A percentile compares a stretch with the other conserved stretches of the same genome.
Evolutionary conservation across 2,888 invertebrate genomes (phyloP).

Genomic region (Synergus japonicus): DNA sequence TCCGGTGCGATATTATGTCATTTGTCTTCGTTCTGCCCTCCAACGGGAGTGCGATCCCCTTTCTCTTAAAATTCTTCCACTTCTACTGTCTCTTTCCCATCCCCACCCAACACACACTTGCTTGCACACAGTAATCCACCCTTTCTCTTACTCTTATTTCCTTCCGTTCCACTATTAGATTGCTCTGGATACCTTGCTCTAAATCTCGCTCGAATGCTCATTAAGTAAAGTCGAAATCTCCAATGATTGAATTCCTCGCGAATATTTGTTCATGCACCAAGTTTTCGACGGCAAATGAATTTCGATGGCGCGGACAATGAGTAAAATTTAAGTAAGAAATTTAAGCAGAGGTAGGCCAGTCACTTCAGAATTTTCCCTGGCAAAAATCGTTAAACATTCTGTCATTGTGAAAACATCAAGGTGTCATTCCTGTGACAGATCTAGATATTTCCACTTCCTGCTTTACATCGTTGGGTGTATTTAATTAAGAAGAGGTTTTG

Average conservation of each 20-base stretch:
- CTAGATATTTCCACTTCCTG: too few species aligned
- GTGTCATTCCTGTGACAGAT: too few species aligned
- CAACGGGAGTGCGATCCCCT: background rate
- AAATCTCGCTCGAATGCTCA: constrained; percentile 21
- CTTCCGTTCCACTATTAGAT: constrained; percentile 50
- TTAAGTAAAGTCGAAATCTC: constrained; percentile 22
- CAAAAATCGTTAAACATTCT: background rate
- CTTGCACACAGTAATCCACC: constrained; percentile 9
- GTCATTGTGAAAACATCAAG: too few species aligned
- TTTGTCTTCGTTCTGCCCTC: constrained; percentile 71
- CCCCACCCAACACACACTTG: constrained; percentile 41
- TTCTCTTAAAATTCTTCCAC: constrained; percentile 37
- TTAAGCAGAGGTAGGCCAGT: too few species aligned
- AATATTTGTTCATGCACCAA: constrained; percentile 29
- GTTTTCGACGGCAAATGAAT: constrained; percentile 28
- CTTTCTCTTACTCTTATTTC: constrained; percentile 52
- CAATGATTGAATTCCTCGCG: constrained; percentile 27
- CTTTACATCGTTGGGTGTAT: background rate
- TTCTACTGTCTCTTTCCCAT: constrained; percentile 42
- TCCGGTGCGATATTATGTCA: constrained; percentile 74
- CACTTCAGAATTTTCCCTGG: background rate
- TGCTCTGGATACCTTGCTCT: constrained; percentile 41
- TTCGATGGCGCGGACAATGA: background rate
- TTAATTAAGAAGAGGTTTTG: background rate
- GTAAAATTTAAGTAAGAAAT: constrained; percentile 29